Evolutionary conservation across 1,140 invertebrate genomes (phyloP).

Genomic region (Ladona fulva): DNA sequence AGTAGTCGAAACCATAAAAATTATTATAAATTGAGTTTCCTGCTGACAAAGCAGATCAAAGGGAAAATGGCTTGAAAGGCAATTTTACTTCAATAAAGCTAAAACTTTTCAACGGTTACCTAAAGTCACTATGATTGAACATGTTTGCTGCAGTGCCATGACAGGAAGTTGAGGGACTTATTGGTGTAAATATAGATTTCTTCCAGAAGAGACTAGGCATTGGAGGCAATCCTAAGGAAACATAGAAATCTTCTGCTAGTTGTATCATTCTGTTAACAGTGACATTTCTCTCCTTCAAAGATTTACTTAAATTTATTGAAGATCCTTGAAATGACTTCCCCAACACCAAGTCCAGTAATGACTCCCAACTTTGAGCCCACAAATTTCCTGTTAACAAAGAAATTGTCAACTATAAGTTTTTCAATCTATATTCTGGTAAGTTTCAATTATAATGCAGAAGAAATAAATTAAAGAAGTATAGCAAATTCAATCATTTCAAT

Average conservation of each 20-base stretch:
- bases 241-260: constrained; percentile 53
- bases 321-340: constrained; percentile 31
- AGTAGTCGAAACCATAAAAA: too few species aligned
- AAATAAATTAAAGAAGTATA: too few species aligned
- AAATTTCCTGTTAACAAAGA: constrained; percentile 38
- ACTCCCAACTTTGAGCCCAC: constrained; percentile 52
- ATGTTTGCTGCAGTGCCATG: constrained; percentile 62
- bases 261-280: constrained; percentile 47
- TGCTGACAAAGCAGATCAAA: too few species aligned
- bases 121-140: constrained; percentile 52
- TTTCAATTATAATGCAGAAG: too few species aligned
- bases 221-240: constrained; percentile 47
- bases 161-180: constrained; percentile 35
- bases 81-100: too few species aligned
- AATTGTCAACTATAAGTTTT: constrained; percentile 1
- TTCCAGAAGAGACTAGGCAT: constrained; percentile 53
- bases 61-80: too few species aligned
- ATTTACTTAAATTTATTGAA: constrained; percentile 38
- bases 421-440: not conserved
- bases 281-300: constrained; percentile 44
- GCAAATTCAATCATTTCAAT: too few species aligned
- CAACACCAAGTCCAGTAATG: constrained; percentile 39
- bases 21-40: not conserved
- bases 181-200: constrained; percentile 43
- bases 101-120: constrained; percentile 37